Conservation (phyloP, 2,113 vertebrate species). For the Crotalus helleri region DNA sequence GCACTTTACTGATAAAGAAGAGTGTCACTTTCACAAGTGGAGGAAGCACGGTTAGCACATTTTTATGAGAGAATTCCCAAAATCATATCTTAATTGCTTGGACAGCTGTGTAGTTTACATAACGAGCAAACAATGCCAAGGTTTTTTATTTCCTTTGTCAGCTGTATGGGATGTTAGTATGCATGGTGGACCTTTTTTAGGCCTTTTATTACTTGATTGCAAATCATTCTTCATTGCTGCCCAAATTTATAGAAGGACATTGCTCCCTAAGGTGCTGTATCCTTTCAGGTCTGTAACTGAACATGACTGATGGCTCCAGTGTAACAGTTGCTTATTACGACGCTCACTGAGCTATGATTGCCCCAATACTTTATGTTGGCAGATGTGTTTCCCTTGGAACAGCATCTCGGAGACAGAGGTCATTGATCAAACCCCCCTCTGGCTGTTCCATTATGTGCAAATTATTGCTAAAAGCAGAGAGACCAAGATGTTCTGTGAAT, state of each 20-base stretch:
- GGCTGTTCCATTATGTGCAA: conserved; percentile 88
- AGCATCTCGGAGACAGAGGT: conserved; percentile 84
- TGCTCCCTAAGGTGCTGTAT: conserved; percentile 85
- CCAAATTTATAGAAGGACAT: conserved; percentile 89
- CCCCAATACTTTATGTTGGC: conserved; percentile 89
- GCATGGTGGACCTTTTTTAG: conserved; percentile 79
- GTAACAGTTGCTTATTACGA: conserved; percentile 87
- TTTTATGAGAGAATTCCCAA: conserved; percentile 83
- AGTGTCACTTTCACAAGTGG: conserved; percentile 85
- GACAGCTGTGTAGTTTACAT: conserved; percentile 86
- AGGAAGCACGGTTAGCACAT: conserved; percentile 80
- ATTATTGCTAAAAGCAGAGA: conserved; percentile 84
- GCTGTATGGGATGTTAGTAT: conserved; percentile 80
- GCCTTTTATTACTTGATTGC: conserved; percentile 87
- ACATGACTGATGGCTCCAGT: conserved; percentile 82
- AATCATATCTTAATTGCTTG: conserved; percentile 86
- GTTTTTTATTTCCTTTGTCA: conserved; percentile 84
- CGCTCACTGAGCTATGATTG: conserved; percentile 86
- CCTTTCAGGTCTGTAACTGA: conserved; percentile 87
- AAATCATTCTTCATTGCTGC: conserved; percentile 89
- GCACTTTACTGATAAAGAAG: conserved; percentile 80
- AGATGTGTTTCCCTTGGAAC: conserved; percentile 88
- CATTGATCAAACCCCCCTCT: conserved; percentile 85
- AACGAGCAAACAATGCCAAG: conserved; percentile 83
- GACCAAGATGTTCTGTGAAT: conserved; percentile 34